phyloP scores from a whole-genome alignment of 2,888 invertebrate species.

The Drosophila mettleri region DNA sequence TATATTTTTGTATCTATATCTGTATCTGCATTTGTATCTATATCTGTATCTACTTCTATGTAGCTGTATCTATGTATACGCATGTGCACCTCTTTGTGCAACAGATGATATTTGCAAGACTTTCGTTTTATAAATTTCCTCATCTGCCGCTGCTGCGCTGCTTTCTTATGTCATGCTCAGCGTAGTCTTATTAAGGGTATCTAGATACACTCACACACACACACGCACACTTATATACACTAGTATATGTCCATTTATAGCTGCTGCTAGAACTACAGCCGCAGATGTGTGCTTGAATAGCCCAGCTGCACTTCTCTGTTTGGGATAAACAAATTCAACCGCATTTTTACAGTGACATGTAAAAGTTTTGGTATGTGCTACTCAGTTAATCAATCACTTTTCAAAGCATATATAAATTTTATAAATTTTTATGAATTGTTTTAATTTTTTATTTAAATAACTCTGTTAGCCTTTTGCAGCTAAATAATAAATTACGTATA shows the following conservation, averaged over 20 bases:
- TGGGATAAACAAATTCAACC: slow-evolving; percentile 6
- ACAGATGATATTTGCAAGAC: slow-evolving; percentile 70
- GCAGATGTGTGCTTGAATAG: slow-evolving; percentile 29
- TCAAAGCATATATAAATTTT: background rate
- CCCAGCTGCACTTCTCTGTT: slow-evolving; percentile 23
- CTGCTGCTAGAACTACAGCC: slow-evolving; percentile 15
- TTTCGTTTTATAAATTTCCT: slow-evolving; percentile 60
- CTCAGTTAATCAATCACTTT: background rate
- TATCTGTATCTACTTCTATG: too few relatives aligned
- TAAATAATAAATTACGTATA: slow-evolving; percentile 20
- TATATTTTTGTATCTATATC: slow-evolving; percentile 11
- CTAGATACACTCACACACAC: slow-evolving; percentile 19
- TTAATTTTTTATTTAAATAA: too few relatives aligned
- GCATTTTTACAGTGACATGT: slow-evolving; percentile 1
- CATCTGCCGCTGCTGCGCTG: slow-evolving; percentile 34
- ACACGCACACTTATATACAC: slow-evolving; percentile 5
- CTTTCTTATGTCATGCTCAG: slow-evolving; percentile 75
- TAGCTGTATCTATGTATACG: slow-evolving; percentile 10
- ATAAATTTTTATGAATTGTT: too few relatives aligned
- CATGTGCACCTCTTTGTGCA: slow-evolving; percentile 53
- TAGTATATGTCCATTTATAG: slow-evolving; percentile 41
- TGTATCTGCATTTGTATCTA: background rate
- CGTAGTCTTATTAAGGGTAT: slow-evolving; percentile 39
- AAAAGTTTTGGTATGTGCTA: background rate
- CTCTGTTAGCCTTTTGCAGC: too few relatives aligned